Evolutionary conservation across 2,113 vertebrate species (phyloP), one percentile per base, ranked within the genome.

Genomic region (Psilopsiagon aurifrons): DNA sequence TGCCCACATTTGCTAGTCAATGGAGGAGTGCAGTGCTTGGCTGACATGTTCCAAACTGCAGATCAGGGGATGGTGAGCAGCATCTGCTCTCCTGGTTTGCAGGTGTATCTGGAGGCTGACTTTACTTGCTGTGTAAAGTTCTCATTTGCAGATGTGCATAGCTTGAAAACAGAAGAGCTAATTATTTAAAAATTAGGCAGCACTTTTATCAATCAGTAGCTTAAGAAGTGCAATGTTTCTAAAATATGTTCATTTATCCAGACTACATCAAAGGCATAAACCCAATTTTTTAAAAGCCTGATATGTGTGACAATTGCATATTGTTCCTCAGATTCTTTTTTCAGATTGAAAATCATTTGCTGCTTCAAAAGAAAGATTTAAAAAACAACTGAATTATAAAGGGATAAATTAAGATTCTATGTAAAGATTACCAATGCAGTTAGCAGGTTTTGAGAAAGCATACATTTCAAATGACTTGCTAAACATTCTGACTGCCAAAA

Each of bases 331-430:
- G 89, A 96, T 96, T 93, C 59, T 69, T 49, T 54, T 93, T 87
- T 80, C 81, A 94, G 86, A 97, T 91, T 92, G 88, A 93, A 90
- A 82, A 76, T 79, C 41, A 9, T 84, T 94, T 90, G 86, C 43
- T 87, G 49, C 57, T 96, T 95, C 88, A 89, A 94, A 97, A 90
- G 94, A 89, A 90, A 95, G 66, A 90, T 91, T 91, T 77, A 87
- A 92, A 86, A 94, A 87, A 18, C 75, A 94, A 68, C 88, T 92
- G 95, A 97, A 96, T 66, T 92, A 95, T 89, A 94, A 96, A 93
- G 86, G 47, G 88, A 90, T 92, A 95, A 95, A 95, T 96, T 96
- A 95, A 96, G 96, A 94, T 96, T 95, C 92, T 95, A 1, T 87
- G 77, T 94, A 94, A 94, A 95, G 95, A 96, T 95, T 96, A 78